Evolutionary conservation across 2,888 invertebrate genomes (phyloP), one percentile per base, ranked within the genome.

Genomic region (Parnassius smintheus): DNA sequence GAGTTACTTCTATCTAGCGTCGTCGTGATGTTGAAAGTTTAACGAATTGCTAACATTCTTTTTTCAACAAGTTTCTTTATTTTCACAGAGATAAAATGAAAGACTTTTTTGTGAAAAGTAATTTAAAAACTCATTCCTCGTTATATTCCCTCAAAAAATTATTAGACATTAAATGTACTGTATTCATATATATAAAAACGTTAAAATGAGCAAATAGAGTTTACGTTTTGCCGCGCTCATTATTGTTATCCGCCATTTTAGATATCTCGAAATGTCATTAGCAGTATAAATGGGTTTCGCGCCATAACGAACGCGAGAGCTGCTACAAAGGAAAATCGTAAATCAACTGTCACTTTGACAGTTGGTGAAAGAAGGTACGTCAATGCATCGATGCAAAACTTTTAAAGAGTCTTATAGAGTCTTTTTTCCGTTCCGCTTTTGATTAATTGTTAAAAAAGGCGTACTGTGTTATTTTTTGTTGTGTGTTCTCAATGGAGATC

Each of bases 331-430:
- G 83, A 75, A 80, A 81, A 86, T 80, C 85, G 89, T 90, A 90
- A 90, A 90, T 90, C 88, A 89, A 74, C 79, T 83, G 88, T 88
- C 88, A 88, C 74, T 86, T 82, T 86, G 89, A 87, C 88, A 88
- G 83, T 80, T 75, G 86, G 81, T 90, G 89, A 90, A 89, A 89
- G 83, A 82, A 85, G 81, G 81, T 75, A 74, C 84, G 83, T 88
- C 88, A 87, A 87, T 90, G 88, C 88, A 84, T 86, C 83, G 88
- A 83, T 86, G 88, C 88, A 85, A 82, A 85, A 86, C 79, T 87
- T 88, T 88, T 85, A 81, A 76, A 75, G 81, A 81, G 76, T 82
- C 82, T 82, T 78, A 75, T 73, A 68, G 66, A 64, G 65, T 77
- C 73, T 80, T 81, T 84, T 78, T 77, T 74, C 72, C 72, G 67